phyloP scores from a whole-genome alignment of 2,113 vertebrate species.

The Illadopsis cleaveri region DNA sequence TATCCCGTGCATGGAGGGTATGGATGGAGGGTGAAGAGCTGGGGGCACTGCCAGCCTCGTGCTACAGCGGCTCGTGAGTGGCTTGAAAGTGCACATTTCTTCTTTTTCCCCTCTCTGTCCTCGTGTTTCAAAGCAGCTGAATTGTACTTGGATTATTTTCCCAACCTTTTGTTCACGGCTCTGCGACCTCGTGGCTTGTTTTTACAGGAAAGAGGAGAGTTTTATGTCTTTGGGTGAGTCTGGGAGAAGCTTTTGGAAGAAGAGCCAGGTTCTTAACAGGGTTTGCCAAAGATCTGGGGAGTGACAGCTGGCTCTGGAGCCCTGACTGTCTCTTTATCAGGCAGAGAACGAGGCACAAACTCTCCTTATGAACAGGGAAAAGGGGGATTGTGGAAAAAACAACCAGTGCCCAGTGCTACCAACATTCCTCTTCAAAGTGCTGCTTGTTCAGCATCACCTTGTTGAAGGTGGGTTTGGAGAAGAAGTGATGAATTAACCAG shows the following conservation, averaged over 20 bases:
- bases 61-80: not conserved
- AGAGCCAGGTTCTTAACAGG: not conserved
- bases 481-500: not conserved
- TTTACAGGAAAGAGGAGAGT: constrained; percentile 3
- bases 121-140: not conserved
- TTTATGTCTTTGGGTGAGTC: not conserved
- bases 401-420: fast-evolving
- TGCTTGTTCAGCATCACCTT: not conserved
- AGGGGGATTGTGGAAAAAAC: not conserved
- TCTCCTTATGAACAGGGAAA: not conserved
- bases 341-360: not conserved
- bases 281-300: not conserved
- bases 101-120: not conserved
- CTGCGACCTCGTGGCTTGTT: not conserved
- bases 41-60: fast-evolving
- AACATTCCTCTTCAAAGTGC: not conserved
- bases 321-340: not conserved
- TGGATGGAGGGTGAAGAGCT: not conserved
- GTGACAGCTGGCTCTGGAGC: not conserved
- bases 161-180: constrained; percentile 9
- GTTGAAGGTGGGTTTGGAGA: not conserved
- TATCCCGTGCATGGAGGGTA: fast-evolving
- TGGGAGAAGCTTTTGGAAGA: not conserved
- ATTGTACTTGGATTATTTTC: not conserved
- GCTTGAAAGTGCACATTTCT: not conserved